A percentile compares a stretch with the other conserved stretches of the same genome.
Conservation (phyloP, 1,140 invertebrate genomes). For the Danaus plexippus region DNA sequence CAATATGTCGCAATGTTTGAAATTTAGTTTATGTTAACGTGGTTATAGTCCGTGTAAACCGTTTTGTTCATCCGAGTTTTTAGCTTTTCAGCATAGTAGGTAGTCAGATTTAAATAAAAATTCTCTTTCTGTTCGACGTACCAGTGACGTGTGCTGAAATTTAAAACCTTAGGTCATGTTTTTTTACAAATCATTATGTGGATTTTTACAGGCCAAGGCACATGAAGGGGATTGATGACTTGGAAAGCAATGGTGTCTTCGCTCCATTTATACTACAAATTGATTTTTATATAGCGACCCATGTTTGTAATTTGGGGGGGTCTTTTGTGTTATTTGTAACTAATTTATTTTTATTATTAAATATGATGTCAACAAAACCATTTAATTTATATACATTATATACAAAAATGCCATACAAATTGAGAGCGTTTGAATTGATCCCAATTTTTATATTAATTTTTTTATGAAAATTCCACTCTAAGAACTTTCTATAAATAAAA, state of each 20-base stretch:
- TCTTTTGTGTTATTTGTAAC: constrained; percentile 14
- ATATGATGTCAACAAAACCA: too few species aligned
- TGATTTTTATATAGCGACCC: constrained; percentile 57
- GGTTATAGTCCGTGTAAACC: constrained; percentile 11
- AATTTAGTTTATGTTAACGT: constrained; percentile 1
- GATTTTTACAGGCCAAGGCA: constrained; percentile 55
- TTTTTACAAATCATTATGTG: constrained; percentile 39
- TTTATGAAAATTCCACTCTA: too few species aligned
- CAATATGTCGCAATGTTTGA: too few species aligned
- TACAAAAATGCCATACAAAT: too few species aligned
- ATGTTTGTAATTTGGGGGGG: constrained; percentile 31
- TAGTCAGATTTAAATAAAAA: constrained; percentile 23
- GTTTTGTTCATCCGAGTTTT: constrained; percentile 15
- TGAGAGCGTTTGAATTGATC: too few species aligned
- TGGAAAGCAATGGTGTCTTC: constrained; percentile 60
- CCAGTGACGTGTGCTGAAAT: constrained; percentile 30
- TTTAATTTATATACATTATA: too few species aligned
- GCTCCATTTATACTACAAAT: constrained; percentile 66
- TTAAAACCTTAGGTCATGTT: constrained; percentile 42
- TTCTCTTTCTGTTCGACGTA: constrained; percentile 25
- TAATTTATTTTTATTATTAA: too few species aligned
- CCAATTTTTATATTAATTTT: too few species aligned
- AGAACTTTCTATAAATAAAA: too few species aligned
- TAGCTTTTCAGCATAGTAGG: constrained; percentile 10
- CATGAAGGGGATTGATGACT: constrained; percentile 53